These are phyloP conservation scores for Mayetiola destructor DNA, from an alignment of 2,888 invertebrate species.

Conservation along the genomic window DNA sequence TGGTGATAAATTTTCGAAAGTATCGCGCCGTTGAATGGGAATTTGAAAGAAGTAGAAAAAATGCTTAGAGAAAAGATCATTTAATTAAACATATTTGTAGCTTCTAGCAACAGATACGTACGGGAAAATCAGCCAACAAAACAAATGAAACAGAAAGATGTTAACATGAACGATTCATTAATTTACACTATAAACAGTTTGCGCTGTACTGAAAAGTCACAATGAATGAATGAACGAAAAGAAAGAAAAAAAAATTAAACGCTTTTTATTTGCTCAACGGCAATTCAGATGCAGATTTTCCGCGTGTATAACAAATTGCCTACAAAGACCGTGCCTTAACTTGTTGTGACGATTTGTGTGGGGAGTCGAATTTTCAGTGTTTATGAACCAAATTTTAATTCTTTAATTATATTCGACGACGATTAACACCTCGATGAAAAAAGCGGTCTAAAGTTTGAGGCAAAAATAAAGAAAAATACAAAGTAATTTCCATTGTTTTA, in stretches of 20 bases:
- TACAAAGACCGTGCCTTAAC: neutral
- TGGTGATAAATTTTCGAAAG: constrained; percentile 5
- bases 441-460: too few species aligned
- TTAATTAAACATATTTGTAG: constrained; percentile 5
- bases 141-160: neutral
- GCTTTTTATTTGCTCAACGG: neutral
- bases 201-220: constrained; percentile 2
- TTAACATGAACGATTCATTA: constrained; percentile 5
- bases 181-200: constrained; percentile 3
- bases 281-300: neutral
- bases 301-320: constrained; percentile 7
- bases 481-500: neutral
- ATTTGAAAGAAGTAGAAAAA: neutral
- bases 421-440: constrained; percentile 10
- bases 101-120: neutral
- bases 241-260: neutral
- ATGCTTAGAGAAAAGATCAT: neutral
- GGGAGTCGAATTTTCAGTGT: too few species aligned
- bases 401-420: constrained; percentile 7
- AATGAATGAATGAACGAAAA: too few species aligned
- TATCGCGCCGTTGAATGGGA: neutral
- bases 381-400: constrained; percentile 8
- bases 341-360: too few species aligned
- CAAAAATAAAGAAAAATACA: too few species aligned
- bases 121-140: neutral